phyloP scores from a whole-genome alignment of 2,113 vertebrate species.

The Halichoerus grypus region DNA sequence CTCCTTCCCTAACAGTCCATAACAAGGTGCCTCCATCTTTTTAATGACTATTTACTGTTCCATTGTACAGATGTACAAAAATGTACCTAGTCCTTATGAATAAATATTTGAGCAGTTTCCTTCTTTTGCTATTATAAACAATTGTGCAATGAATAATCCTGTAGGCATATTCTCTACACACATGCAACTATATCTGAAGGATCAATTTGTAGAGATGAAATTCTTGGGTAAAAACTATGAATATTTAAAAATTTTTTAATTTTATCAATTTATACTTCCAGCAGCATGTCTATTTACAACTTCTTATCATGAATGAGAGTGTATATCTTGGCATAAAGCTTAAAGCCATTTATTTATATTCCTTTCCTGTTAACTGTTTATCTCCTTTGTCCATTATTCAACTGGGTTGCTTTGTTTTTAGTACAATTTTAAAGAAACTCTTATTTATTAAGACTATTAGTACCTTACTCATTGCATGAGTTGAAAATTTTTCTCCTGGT shows the following conservation, averaged over 20 bases:
- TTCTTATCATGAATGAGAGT: neutral
- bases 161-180: neutral
- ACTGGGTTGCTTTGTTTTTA: neutral
- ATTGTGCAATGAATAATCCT: neutral
- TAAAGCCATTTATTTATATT: neutral
- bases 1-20: neutral
- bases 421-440: neutral
- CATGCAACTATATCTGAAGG: neutral
- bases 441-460: neutral
- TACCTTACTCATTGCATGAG: neutral
- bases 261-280: neutral
- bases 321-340: neutral
- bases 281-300: neutral
- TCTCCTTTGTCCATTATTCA: constrained; percentile 14
- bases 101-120: neutral
- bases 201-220: constrained; percentile 3
- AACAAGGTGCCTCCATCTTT: neutral
- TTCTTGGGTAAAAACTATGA: neutral
- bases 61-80: neutral
- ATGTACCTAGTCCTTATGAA: neutral
- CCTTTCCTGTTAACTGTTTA: neutral
- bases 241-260: neutral
- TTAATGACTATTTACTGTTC: constrained; percentile 9
- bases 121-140: constrained; percentile 39
- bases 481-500: neutral